Conservation (phyloP, 2,888 invertebrate genomes). For the Creontiades dilutus region DNA sequence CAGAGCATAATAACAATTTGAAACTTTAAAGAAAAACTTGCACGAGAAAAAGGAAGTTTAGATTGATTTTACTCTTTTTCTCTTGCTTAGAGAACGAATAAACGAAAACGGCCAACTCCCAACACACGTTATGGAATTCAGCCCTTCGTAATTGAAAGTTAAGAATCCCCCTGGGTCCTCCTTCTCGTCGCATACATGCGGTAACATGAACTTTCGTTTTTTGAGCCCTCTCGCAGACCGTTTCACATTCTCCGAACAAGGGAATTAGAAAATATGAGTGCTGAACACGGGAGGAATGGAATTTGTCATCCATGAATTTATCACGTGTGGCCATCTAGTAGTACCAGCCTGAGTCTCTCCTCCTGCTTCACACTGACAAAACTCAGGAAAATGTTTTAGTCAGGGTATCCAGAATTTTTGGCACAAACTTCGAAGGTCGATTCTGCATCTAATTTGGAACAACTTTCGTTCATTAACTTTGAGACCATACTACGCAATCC, state of each 20-base stretch:
- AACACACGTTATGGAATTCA: conserved; percentile 28
- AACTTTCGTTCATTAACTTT: too few species aligned
- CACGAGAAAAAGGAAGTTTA: background rate
- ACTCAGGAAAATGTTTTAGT: too few species aligned
- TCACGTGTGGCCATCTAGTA: background rate
- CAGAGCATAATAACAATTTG: background rate
- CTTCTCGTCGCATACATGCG: background rate
- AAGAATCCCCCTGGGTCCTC: background rate
- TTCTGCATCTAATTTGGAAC: too few species aligned
- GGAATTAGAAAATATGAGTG: background rate
- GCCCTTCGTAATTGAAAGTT: background rate
- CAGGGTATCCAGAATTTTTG: too few species aligned
- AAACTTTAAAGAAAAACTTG: background rate
- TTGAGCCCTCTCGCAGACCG: background rate
- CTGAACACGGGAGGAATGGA: background rate
- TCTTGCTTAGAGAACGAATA: background rate
- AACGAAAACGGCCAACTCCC: background rate
- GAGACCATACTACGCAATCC: too few species aligned
- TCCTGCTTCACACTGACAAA: too few species aligned
- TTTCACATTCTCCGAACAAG: background rate
- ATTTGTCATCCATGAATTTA: background rate
- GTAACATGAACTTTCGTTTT: conserved; percentile 3
- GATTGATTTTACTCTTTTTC: conserved; percentile 37
- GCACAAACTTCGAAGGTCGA: too few species aligned
- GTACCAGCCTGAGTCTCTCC: too few species aligned